A percentile compares a stretch with the other conserved stretches of the same genome.
Conservation (phyloP, 1,140 invertebrate genomes). For the Centruroides vittatus region DNA sequence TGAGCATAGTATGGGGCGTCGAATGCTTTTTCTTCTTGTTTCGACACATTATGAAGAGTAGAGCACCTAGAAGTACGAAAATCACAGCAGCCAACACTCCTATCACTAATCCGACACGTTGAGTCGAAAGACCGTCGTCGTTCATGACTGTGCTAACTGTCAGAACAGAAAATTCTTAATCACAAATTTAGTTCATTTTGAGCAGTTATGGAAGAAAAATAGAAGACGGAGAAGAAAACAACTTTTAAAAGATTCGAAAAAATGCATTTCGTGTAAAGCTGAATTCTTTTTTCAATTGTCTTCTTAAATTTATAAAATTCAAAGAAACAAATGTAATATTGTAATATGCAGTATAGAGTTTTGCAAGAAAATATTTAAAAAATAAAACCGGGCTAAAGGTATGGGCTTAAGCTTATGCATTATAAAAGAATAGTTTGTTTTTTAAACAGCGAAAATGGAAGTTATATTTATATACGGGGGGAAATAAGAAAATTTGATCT, state of each 20-base stretch:
- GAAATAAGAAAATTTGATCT: too few relatives aligned
- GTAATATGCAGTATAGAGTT: too few relatives aligned
- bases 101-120: conserved; percentile 63
- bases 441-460: too few relatives aligned
- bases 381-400: too few relatives aligned
- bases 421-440: too few relatives aligned
- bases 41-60: conserved; percentile 55
- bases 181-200: conserved; percentile 9
- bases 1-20: conserved; percentile 52
- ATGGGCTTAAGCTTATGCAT: too few relatives aligned
- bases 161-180: conserved; percentile 19
- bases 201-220: not conserved
- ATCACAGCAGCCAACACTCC: conserved; percentile 59
- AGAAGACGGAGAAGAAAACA: not conserved
- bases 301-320: too few relatives aligned
- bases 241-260: not conserved
- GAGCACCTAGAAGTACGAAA: conserved; percentile 49
- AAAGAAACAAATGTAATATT: too few relatives aligned
- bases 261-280: too few relatives aligned
- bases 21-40: conserved; percentile 55
- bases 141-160: conserved; percentile 43
- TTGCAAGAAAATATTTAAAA: too few relatives aligned
- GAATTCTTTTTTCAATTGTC: too few relatives aligned
- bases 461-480: too few relatives aligned
- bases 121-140: conserved; percentile 30